Evolutionary conservation across 2,888 invertebrate genomes (phyloP).

Genomic region (Conchocele bisecta): DNA sequence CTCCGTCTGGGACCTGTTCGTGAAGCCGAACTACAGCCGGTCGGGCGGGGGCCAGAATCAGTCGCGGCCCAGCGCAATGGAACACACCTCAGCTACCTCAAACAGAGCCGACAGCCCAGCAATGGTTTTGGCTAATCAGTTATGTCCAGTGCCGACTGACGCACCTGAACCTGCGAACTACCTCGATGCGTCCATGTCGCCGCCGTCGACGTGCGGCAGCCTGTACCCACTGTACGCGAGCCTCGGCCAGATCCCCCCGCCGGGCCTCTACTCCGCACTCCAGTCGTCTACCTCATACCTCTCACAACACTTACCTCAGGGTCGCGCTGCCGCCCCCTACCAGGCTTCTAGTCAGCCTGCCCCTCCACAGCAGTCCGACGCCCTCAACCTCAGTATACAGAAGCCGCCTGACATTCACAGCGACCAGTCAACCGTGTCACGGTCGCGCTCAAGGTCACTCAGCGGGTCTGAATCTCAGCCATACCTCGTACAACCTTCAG

Average conservation of each 20-base stretch:
- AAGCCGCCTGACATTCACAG: conserved; percentile 50
- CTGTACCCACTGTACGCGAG: conserved; percentile 63
- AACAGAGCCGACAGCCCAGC: conserved; percentile 35
- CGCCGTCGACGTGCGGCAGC: conserved; percentile 36
- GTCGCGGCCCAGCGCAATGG: conserved; percentile 20
- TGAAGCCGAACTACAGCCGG: conserved; percentile 62
- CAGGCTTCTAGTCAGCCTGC: conserved; percentile 62
- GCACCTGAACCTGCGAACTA: conserved; percentile 48
- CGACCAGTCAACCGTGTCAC: conserved; percentile 55
- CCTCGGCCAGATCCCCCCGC: conserved; percentile 57
- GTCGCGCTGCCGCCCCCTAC: conserved; percentile 30
- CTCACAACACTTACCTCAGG: conserved; percentile 59
- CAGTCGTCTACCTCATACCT: conserved; percentile 64
- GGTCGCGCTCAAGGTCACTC: conserved; percentile 60
- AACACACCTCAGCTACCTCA: conserved; percentile 57
- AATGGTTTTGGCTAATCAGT: conserved; percentile 14
- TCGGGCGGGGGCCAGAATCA: conserved; percentile 32
- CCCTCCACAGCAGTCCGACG: conserved; percentile 68
- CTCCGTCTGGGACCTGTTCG: conserved; percentile 73
- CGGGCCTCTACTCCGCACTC: conserved; percentile 52
- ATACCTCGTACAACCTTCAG: conserved; percentile 12
- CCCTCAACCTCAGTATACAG: conserved; percentile 71
- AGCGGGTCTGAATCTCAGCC: conserved; percentile 60
- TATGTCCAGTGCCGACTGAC: conserved; percentile 20
- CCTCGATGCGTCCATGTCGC: conserved; percentile 54